Conservation (phyloP, 92 coral and sea anemone species). For the Parazoanthus darwini region DNA sequence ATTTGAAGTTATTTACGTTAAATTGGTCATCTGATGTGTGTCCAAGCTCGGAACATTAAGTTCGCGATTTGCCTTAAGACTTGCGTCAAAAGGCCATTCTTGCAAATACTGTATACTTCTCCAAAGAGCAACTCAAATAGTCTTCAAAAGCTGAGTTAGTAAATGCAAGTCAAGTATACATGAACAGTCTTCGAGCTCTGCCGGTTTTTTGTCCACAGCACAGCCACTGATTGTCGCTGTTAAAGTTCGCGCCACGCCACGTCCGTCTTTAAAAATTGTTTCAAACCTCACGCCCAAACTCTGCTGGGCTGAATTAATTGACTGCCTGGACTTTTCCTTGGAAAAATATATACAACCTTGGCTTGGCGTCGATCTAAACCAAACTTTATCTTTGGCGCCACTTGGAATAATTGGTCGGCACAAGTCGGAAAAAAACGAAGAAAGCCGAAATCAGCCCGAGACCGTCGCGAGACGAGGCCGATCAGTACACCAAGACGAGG, state of each 20-base stretch:
- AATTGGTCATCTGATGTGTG: too few species aligned
- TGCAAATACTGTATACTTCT: neutral
- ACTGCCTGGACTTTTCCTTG: neutral
- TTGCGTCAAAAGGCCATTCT: neutral
- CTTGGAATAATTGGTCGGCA: constrained; percentile 28
- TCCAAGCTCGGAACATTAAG: too few species aligned
- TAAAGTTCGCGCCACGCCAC: neutral
- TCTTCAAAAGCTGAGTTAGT: neutral
- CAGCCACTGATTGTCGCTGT: neutral
- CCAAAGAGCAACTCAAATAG: neutral
- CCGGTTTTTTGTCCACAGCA: too few species aligned
- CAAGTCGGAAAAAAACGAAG: constrained; percentile 1
- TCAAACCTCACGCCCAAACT: neutral
- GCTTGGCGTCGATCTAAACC: neutral
- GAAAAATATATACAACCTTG: neutral
- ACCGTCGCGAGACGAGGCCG: constrained; percentile 8
- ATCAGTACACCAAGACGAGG: constrained; percentile 23
- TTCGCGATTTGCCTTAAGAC: neutral
- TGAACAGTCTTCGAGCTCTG: neutral
- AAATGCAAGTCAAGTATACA: too few species aligned
- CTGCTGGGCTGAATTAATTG: neutral
- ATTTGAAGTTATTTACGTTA: too few species aligned
- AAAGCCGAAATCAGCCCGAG: constrained; percentile 1
- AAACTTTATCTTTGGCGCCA: constrained; percentile 47
- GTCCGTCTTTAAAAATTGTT: neutral